Conservation (phyloP, 2,888 invertebrate species). For the Caenorhabditis drosophilae region DNA sequence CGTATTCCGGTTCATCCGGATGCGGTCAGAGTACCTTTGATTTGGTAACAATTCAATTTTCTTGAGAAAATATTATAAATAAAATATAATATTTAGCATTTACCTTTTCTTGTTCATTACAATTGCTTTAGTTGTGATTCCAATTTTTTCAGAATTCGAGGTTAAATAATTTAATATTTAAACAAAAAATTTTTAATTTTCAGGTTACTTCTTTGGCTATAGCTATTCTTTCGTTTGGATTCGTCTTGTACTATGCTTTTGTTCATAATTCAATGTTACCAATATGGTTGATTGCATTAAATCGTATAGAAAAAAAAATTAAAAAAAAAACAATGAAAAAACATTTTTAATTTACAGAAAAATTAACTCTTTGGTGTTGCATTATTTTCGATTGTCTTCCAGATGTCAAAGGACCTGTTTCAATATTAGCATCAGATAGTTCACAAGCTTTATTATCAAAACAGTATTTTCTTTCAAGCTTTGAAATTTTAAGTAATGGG, state of each 20-base stretch:
- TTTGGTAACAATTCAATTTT: constrained; percentile 31
- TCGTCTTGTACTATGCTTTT: constrained; percentile 63
- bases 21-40: constrained; percentile 62
- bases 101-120: constrained; percentile 59
- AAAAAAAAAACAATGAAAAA: no score
- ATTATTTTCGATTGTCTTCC: constrained; percentile 65
- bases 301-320: no score
- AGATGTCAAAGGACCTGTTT: constrained; percentile 54
- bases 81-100: constrained; percentile 22
- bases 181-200: constrained; percentile 14
- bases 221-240: constrained; percentile 57
- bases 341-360: constrained; percentile 46
- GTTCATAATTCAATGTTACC: constrained; percentile 55
- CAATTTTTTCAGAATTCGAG: constrained; percentile 60
- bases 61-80: not conserved
- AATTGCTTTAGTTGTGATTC: constrained; percentile 65
- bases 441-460: constrained; percentile 57
- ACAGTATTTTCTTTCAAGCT: no score
- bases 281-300: constrained; percentile 41
- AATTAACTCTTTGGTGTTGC: constrained; percentile 50
- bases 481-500: no score
- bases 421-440: constrained; percentile 57
- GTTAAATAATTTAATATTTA: constrained; percentile 1
- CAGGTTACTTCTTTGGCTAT: constrained; percentile 62
- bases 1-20: constrained; percentile 67